A percentile compares a stretch with the other conserved stretches of the same genome.
These are phyloP conservation scores for Philonicus albiceps DNA, from an alignment of 2,888 invertebrate species.

Conservation along the genomic window DNA sequence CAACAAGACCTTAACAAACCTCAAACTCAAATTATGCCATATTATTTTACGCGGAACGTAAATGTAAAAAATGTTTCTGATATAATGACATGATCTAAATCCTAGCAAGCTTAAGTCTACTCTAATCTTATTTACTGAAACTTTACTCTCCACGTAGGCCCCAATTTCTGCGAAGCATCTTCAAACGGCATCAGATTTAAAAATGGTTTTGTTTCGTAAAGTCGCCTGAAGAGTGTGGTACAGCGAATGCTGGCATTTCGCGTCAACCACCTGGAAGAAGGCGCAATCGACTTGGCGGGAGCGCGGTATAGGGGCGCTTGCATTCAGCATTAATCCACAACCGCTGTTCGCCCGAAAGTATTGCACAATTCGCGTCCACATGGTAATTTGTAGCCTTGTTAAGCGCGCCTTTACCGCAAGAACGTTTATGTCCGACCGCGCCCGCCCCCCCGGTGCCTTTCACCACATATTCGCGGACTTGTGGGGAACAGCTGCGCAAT, in stretches of 20 bases:
- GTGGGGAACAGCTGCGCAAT: neutral
- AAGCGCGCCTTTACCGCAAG: conserved; percentile 12
- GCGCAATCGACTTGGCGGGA: neutral
- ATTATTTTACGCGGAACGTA: too few species aligned
- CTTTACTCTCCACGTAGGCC: neutral
- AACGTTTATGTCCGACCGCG: conserved; percentile 8
- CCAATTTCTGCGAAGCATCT: neutral
- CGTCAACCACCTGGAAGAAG: neutral
- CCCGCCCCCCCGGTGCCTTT: neutral
- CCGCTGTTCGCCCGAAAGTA: neutral
- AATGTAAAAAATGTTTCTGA: too few species aligned
- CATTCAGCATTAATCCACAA: neutral
- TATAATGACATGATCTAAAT: too few species aligned
- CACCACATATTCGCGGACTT: neutral
- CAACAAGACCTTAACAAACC: too few species aligned
- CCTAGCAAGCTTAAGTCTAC: too few species aligned
- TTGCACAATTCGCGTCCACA: conserved; percentile 2
- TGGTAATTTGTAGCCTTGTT: conserved; percentile 34
- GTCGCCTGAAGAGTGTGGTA: neutral
- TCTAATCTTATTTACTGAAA: too few species aligned
- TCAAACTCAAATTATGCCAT: too few species aligned
- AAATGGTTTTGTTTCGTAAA: neutral
- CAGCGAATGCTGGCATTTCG: neutral
- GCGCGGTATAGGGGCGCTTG: neutral
- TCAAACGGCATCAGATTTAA: neutral